Conservation (phyloP, 1,140 invertebrate genomes). For the Nylanderia fulva region DNA sequence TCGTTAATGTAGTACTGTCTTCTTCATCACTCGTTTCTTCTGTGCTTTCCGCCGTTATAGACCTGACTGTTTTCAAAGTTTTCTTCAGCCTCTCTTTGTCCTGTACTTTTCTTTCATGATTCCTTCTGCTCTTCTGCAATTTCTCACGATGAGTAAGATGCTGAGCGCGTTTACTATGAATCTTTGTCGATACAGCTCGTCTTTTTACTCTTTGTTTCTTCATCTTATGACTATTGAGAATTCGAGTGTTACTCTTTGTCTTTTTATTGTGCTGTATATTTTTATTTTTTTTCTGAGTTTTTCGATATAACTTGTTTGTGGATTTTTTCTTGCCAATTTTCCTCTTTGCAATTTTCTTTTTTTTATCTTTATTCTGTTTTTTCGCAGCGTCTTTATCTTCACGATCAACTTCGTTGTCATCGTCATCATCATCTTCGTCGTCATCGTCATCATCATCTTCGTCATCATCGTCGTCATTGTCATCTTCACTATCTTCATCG, state of each 20-base stretch:
- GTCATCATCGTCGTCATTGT: not conserved
- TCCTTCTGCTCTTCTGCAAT: not conserved
- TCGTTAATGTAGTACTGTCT: not conserved
- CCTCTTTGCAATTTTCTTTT: not conserved
- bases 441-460: not conserved
- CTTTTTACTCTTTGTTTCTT: constrained; percentile 1
- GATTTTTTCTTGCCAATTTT: not conserved
- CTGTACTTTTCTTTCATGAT: not conserved
- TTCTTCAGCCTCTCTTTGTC: not conserved
- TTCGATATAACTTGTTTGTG: not conserved
- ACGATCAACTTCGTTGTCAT: not conserved
- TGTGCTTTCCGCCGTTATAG: not conserved
- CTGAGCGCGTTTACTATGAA: not conserved
- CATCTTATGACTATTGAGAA: not conserved
- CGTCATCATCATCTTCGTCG: not conserved
- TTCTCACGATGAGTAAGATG: not conserved
- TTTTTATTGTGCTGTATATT: not conserved
- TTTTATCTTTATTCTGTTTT: not conserved
- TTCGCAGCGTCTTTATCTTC: not conserved
- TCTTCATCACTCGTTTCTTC: not conserved
- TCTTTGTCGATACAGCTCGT: not conserved
- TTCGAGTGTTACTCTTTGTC: not conserved
- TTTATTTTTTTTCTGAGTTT: not conserved
- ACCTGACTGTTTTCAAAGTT: not conserved
- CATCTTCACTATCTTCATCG: not conserved